A percentile compares a stretch with the other conserved stretches of the same genome.
Evolutionary conservation across 1,140 invertebrate species (phyloP).

Genomic region (Brachionus koreanus): DNA sequence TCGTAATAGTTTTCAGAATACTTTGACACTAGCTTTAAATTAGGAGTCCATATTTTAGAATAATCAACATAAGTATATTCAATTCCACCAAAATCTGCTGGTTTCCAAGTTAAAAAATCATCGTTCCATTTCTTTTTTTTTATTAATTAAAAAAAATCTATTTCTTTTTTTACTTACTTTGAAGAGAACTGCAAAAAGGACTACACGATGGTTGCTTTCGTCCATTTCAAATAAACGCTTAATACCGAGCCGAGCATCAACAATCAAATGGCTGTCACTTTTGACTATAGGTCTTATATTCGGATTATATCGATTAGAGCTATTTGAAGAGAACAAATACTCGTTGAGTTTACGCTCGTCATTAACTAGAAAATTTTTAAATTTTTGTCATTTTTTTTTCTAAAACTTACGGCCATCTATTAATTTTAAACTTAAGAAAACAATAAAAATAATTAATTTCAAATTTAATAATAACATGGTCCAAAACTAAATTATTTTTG

Average conservation of each 20-base stretch:
- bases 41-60: slow-evolving; percentile 43
- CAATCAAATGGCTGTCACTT: not conserved
- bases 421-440: not conserved
- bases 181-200: slow-evolving; percentile 15
- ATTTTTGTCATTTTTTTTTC: not conserved
- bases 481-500: not conserved
- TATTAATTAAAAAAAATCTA: not conserved
- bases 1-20: not conserved
- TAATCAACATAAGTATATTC: slow-evolving; percentile 35
- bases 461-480: not conserved
- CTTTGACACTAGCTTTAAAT: not conserved
- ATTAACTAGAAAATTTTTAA: not conserved
- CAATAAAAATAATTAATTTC: not conserved
- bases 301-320: not conserved
- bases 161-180: not conserved
- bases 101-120: slow-evolving; percentile 17
- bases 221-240: slow-evolving; percentile 44
- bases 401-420: not conserved
- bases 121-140: slow-evolving; percentile 40
- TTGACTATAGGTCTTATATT: slow-evolving; percentile 10
- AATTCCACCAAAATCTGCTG: slow-evolving; percentile 14
- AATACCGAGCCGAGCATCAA: not conserved
- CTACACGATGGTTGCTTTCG: slow-evolving; percentile 2
- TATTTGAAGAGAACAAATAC: slow-evolving; percentile 5
- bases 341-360: slow-evolving; percentile 11